phyloP scores from a whole-genome alignment of 1,140 invertebrate species.

The Odontomachus brunneus region DNA sequence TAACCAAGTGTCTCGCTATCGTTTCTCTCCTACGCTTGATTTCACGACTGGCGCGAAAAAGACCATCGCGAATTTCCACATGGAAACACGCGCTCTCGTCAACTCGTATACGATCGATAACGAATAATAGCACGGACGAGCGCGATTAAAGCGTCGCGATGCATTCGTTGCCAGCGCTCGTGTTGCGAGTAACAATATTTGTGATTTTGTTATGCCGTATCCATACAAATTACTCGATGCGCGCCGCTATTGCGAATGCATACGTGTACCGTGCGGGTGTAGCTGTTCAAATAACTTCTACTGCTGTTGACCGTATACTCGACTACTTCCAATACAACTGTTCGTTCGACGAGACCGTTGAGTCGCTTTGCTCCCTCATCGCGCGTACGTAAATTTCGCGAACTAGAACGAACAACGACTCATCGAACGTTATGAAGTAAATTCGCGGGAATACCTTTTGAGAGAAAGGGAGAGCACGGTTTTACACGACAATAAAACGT shows the following conservation, averaged over 20 bases:
- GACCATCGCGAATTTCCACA: background rate
- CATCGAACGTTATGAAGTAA: background rate
- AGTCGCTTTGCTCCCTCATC: background rate
- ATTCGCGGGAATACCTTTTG: background rate
- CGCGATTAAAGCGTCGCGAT: slow-evolving; percentile 1
- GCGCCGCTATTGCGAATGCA: background rate
- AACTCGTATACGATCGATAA: background rate
- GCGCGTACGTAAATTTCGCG: background rate
- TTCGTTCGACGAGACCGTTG: background rate
- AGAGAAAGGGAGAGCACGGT: background rate
- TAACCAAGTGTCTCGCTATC: too few species aligned
- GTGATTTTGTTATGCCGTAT: slow-evolving; percentile 4
- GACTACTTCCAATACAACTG: background rate
- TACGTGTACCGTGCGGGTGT: background rate
- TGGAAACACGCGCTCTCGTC: too few species aligned
- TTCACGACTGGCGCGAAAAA: background rate
- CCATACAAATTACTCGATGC: background rate
- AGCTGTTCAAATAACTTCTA: slow-evolving; percentile 17
- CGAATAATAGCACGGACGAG: background rate
- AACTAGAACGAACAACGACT: background rate
- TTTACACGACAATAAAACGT: background rate
- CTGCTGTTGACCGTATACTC: background rate
- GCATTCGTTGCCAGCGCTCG: background rate
- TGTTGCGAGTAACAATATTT: background rate
- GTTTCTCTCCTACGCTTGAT: too few species aligned